A percentile compares a stretch with the other conserved stretches of the same genome.
Conservation (phyloP, 1,140 invertebrate genomes). For the Agraylea sexmaculata region DNA sequence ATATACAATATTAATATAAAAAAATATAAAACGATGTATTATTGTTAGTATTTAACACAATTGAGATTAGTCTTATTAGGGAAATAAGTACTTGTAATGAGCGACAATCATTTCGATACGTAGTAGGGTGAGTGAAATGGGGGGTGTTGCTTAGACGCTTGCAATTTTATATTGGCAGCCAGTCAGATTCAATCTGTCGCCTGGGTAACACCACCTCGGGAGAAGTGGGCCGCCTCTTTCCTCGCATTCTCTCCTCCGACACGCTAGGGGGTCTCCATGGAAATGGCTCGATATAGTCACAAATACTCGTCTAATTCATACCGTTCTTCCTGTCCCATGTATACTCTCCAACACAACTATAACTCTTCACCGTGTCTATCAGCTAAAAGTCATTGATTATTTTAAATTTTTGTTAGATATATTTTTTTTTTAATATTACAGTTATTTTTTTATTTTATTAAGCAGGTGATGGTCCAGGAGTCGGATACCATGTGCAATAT, state of each 20-base stretch:
- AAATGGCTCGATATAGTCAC: conserved; percentile 21
- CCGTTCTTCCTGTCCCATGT: conserved; percentile 3
- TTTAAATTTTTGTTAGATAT: too few species aligned
- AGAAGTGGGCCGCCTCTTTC: not conserved
- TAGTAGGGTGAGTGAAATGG: conserved; percentile 4
- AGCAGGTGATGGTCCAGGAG: conserved; percentile 36
- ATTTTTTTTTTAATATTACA: too few species aligned
- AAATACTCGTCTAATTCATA: conserved; percentile 19
- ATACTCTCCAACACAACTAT: too few species aligned
- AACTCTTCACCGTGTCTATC: too few species aligned
- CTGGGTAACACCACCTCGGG: conserved; percentile 17
- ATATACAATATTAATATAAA: too few species aligned
- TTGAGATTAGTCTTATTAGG: too few species aligned
- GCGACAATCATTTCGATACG: too few species aligned
- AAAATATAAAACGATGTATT: too few species aligned
- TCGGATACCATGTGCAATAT: conserved; percentile 56
- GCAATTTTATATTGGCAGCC: conserved; percentile 20
- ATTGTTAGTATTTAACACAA: too few species aligned
- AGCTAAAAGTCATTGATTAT: too few species aligned
- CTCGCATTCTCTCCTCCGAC: not conserved
- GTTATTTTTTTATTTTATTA: conserved; percentile 8
- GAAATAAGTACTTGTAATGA: too few species aligned
- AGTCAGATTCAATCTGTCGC: conserved; percentile 19
- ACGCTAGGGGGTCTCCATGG: conserved; percentile 20
- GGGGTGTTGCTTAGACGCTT: conserved; percentile 8